These are phyloP conservation scores for Epizoanthus ramosus DNA, from an alignment of 92 coral and sea anemone species.

Conservation along the genomic window DNA sequence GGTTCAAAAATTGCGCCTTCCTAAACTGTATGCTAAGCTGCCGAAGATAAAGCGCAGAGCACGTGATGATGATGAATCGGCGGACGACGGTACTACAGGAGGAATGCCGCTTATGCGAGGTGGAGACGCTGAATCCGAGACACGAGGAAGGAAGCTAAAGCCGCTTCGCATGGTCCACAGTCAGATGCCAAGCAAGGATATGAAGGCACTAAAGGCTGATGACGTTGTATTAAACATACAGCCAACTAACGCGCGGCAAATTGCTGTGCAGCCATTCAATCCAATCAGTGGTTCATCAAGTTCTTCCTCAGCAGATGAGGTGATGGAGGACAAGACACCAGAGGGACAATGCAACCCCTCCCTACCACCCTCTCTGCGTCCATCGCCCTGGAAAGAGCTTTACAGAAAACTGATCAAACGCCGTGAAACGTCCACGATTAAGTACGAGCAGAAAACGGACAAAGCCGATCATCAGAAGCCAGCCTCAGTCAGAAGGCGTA, in stretches of 20 bases:
- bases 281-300: neutral
- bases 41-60: too few species aligned
- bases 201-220: neutral
- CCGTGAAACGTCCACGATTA: neutral
- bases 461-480: neutral
- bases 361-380: conserved; percentile 20
- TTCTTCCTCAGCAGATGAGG: neutral
- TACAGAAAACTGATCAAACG: conserved; percentile 8
- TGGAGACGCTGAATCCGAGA: conserved; percentile 2
- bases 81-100: neutral
- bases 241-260: neutral
- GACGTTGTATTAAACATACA: too few species aligned
- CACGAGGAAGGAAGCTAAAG: neutral
- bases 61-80: neutral
- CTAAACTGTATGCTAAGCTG: neutral
- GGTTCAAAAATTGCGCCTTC: neutral
- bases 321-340: neutral
- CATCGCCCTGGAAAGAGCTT: neutral
- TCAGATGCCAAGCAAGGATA: conserved; percentile 15
- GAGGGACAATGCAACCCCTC: neutral
- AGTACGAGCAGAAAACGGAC: neutral
- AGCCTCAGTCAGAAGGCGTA: neutral
- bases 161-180: conserved; percentile 24
- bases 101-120: neutral
- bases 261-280: neutral